phyloP scores from a whole-genome alignment of 2,113 vertebrate genomes.

The Sisor rabdophorus region DNA sequence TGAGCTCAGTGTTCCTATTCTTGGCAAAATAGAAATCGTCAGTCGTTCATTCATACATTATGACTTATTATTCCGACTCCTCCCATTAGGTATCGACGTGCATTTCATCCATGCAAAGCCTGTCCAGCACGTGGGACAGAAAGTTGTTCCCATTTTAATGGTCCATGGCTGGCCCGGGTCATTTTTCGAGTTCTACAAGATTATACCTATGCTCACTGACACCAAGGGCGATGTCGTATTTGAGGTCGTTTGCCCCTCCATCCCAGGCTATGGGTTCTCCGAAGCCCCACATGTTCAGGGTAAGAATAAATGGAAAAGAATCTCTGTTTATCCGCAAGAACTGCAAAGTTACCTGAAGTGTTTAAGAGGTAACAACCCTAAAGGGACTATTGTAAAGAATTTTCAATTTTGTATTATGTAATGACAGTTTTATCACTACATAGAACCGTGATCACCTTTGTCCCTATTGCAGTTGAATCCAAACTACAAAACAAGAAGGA shows the following conservation, averaged over 20 bases:
- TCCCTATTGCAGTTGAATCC: neutral
- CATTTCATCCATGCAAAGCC: constrained; percentile 83
- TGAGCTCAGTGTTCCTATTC: constrained; percentile 47
- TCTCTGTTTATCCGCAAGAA: neutral
- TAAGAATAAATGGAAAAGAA: constrained; percentile 14
- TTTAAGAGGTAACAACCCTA: neutral
- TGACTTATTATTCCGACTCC: neutral
- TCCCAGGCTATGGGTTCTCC: constrained; percentile 85
- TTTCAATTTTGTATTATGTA: neutral
- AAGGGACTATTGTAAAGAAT: neutral
- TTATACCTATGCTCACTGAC: constrained; percentile 78
- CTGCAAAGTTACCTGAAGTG: neutral
- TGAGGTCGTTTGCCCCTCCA: constrained; percentile 86
- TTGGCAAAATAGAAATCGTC: neutral
- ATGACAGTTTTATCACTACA: too few relatives aligned
- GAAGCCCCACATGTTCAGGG: constrained; percentile 77
- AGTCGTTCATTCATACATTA: neutral
- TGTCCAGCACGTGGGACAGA: constrained; percentile 55
- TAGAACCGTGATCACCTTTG: too few relatives aligned
- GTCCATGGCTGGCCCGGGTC: constrained; percentile 89
- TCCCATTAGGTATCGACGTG: constrained; percentile 73
- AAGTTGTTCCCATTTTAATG: constrained; percentile 74
- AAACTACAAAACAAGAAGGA: neutral
- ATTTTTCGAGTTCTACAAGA: constrained; percentile 86
- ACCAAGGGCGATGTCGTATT: constrained; percentile 67